Percentiles rank a stretch among this genome's conserved stretches.
Conservation (phyloP, 1,140 invertebrate genomes). For the Eumeta japonica region DNA sequence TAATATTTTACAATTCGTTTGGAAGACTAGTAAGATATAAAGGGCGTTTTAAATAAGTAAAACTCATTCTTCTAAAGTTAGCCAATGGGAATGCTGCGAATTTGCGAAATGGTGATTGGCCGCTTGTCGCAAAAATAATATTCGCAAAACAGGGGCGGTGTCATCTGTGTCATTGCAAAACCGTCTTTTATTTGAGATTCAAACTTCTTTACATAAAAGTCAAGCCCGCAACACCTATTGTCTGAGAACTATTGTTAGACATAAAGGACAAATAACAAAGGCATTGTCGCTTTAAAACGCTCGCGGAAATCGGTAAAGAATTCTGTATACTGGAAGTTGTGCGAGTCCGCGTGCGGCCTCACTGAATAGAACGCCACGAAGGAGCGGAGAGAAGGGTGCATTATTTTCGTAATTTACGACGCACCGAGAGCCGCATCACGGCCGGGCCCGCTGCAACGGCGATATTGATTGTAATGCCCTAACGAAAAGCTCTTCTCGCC, state of each 20-base stretch:
- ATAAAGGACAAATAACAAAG: slow-evolving; percentile 49
- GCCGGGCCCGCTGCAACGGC: slow-evolving; percentile 18
- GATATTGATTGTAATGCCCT: slow-evolving; percentile 28
- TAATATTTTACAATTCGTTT: slow-evolving; percentile 4
- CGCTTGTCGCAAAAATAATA: slow-evolving; percentile 47
- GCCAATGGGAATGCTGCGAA: slow-evolving; percentile 30
- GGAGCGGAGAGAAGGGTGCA: slow-evolving; percentile 37
- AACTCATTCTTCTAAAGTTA: slow-evolving; percentile 2
- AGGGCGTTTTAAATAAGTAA: slow-evolving; percentile 22
- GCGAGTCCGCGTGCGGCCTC: slow-evolving; percentile 21
- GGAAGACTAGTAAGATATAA: slow-evolving; percentile 18
- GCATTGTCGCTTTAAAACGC: slow-evolving; percentile 28
- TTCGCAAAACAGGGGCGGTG: slow-evolving; percentile 30
- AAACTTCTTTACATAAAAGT: no score
- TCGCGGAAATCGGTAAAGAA: slow-evolving; percentile 46
- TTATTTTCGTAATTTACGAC: slow-evolving; percentile 48
- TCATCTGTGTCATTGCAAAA: no score
- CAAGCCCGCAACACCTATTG: slow-evolving; percentile 31
- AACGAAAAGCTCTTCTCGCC: slow-evolving; percentile 13
- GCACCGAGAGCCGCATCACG: slow-evolving; percentile 22
- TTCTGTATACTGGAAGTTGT: no score
- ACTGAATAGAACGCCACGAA: slow-evolving; percentile 36
- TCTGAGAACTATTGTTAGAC: slow-evolving; percentile 36
- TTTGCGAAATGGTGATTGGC: slow-evolving; percentile 40
- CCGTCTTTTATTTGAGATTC: no score